These are phyloP conservation scores for Papilio glaucus DNA, from an alignment of 1,140 invertebrate genomes.

Conservation along the genomic window DNA sequence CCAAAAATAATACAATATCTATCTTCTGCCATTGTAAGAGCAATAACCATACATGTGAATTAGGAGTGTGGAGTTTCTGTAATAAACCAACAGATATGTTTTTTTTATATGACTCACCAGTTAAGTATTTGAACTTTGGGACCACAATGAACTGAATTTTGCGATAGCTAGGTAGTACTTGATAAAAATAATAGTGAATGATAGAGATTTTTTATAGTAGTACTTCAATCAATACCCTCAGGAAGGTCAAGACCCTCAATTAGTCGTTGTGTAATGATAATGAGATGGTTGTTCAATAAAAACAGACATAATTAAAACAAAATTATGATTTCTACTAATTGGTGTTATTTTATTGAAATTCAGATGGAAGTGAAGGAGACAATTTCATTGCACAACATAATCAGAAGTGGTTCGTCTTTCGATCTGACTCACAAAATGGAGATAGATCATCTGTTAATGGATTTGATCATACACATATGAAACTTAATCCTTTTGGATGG, in stretches of 20 bases:
- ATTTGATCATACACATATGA: neutral
- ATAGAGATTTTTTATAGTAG: too few species aligned
- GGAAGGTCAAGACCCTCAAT: too few species aligned
- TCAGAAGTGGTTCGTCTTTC: neutral
- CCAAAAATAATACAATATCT: too few species aligned
- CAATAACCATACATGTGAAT: neutral
- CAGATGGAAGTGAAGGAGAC: neutral
- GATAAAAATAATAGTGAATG: too few species aligned
- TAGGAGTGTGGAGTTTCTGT: too few species aligned
- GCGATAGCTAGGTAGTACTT: too few species aligned
- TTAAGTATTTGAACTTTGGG: too few species aligned
- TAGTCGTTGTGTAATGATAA: too few species aligned
- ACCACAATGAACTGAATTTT: too few species aligned
- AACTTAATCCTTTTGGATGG: neutral
- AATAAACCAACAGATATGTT: too few species aligned
- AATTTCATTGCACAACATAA: neutral
- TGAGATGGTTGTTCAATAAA: neutral
- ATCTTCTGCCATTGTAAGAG: neutral
- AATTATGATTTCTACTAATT: neutral
- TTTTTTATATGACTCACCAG: too few species aligned
- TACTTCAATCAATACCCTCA: too few species aligned
- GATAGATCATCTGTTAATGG: neutral
- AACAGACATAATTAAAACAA: neutral
- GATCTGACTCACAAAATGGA: neutral
- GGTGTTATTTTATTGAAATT: neutral